Conservation (phyloP, 2,113 vertebrate genomes). For the Nycticorax nycticorax region DNA sequence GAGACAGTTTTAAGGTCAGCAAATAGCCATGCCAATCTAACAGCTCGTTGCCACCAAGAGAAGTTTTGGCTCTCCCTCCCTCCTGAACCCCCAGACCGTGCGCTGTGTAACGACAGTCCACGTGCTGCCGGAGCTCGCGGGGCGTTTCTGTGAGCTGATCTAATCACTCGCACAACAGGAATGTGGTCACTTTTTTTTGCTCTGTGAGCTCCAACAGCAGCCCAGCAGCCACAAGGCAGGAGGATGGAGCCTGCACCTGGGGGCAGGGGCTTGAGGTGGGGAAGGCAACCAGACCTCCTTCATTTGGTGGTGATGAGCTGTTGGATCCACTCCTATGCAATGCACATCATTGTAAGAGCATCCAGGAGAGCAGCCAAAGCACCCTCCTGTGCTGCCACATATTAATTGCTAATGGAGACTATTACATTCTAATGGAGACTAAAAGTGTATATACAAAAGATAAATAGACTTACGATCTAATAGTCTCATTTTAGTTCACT, state of each 20-base stretch:
- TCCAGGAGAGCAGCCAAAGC: background rate
- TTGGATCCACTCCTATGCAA: background rate
- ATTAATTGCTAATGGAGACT: background rate
- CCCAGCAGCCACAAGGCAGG: background rate
- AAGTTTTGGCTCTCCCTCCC: background rate
- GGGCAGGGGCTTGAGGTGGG: background rate
- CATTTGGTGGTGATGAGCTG: background rate
- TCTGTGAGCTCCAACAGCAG: background rate
- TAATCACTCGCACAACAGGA: background rate
- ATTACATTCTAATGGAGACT: background rate
- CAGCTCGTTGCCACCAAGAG: background rate
- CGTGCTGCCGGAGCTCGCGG: background rate
- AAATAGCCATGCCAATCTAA: fast-evolving
- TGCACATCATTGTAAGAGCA: background rate
- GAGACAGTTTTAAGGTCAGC: background rate
- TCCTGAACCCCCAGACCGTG: fast-evolving
- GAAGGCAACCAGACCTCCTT: background rate
- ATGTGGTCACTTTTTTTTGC: background rate
- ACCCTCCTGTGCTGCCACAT: background rate
- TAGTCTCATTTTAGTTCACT: background rate
- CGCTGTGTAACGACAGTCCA: background rate
- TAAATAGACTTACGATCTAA: background rate
- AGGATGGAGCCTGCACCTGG: background rate
- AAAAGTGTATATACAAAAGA: background rate
- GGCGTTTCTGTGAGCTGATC: background rate